Evolutionary conservation across 2,797 vertebrate species (phyloP).

Genomic region (Uromys caudimaculatus): DNA sequence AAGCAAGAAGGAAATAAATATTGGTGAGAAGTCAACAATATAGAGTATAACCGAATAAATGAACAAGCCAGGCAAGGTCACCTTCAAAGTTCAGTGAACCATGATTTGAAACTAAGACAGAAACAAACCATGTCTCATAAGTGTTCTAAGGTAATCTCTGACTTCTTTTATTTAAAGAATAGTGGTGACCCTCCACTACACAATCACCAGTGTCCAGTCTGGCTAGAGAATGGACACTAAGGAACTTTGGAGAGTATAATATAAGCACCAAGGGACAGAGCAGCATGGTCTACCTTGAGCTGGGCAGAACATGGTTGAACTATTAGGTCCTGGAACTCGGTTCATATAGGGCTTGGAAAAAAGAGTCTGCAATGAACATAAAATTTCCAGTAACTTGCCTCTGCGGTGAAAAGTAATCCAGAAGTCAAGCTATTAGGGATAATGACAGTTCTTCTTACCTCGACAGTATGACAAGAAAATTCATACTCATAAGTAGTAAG

Average conservation of each 20-base stretch:
- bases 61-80: not conserved
- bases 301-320: not conserved
- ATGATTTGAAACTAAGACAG: constrained; percentile 13
- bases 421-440: constrained; percentile 32
- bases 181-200: not conserved
- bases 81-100: not conserved
- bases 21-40: not conserved
- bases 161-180: constrained; percentile 10
- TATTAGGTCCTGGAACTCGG: not conserved
- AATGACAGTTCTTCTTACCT: constrained; percentile 42
- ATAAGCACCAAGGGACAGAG: not conserved
- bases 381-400: not conserved
- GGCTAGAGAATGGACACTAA: not conserved
- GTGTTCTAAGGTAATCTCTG: not conserved
- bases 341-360: not conserved
- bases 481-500: constrained; percentile 37
- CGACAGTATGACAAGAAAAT: constrained; percentile 21
- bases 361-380: not conserved
- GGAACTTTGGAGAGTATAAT: constrained; percentile 28
- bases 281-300: not conserved
- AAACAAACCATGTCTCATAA: not conserved
- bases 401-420: constrained; percentile 23
- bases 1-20: constrained; percentile 15
- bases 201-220: not conserved
- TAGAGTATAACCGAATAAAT: not conserved